phyloP scores from a whole-genome alignment of 2,797 vertebrate genomes.

The Ctenopoma kingsleyae region DNA sequence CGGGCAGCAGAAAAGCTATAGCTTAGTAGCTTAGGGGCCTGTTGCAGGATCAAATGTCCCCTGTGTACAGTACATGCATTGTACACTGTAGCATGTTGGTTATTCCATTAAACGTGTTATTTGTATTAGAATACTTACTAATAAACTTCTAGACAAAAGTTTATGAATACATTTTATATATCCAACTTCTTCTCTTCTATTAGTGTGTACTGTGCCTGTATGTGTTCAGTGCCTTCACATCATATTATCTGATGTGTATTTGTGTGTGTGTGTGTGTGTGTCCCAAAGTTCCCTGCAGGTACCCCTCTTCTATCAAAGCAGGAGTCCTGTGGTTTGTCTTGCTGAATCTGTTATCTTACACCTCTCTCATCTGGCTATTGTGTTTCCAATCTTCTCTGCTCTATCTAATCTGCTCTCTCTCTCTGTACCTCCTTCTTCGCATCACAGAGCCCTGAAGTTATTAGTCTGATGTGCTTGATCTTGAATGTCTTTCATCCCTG shows the following conservation, averaged over 20 bases:
- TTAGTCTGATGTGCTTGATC: conserved; percentile 63
- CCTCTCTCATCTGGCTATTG: conserved; percentile 69
- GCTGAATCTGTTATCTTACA: conserved; percentile 51
- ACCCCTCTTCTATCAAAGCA: conserved; percentile 56
- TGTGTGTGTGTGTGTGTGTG: conserved; percentile 14
- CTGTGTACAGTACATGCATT: neutral
- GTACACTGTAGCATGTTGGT: too few species aligned
- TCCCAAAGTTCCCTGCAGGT: conserved; percentile 34
- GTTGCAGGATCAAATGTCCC: neutral
- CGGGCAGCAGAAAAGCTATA: neutral
- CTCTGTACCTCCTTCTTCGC: conserved; percentile 30
- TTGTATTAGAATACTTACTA: neutral
- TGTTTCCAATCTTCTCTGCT: conserved; percentile 55
- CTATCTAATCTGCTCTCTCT: conserved; percentile 60
- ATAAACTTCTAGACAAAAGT: neutral
- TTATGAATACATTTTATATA: neutral
- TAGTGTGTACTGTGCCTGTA: accelerated
- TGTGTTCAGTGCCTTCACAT: conserved; percentile 1
- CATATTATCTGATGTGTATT: conserved; percentile 30
- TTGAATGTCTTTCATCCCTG: conserved; percentile 49
- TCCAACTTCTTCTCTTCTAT: neutral
- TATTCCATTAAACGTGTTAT: neutral
- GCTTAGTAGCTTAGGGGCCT: neutral
- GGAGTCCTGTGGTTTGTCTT: conserved; percentile 67
- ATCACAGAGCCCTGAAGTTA: conserved; percentile 31